Evolutionary conservation across 2,113 vertebrate species (phyloP).

Genomic region (Nothoprocta perdicaria): DNA sequence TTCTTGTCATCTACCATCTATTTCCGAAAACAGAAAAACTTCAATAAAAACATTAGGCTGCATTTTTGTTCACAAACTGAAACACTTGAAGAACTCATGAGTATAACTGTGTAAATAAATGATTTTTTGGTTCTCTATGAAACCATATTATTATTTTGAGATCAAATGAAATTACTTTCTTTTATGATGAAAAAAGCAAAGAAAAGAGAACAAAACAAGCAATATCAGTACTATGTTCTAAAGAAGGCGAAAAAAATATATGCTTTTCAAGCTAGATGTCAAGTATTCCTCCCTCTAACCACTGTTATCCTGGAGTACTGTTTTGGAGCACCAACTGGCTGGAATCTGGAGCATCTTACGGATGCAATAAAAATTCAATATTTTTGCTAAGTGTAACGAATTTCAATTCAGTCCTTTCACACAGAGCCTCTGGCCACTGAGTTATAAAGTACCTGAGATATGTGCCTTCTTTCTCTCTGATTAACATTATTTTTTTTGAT

Average conservation of each 20-base stretch:
- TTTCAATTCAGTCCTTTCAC: neutral
- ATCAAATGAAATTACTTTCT: neutral
- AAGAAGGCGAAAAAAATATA: neutral
- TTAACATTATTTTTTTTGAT: neutral
- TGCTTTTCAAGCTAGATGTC: neutral
- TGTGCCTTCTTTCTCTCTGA: neutral
- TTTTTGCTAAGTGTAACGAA: neutral
- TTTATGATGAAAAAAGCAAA: neutral
- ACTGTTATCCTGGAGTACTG: neutral
- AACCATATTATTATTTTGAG: neutral
- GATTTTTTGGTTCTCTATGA: neutral
- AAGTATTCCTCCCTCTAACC: neutral
- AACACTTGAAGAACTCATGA: neutral
- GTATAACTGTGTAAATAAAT: neutral
- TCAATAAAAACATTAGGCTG: constrained; percentile 1
- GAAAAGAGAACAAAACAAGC: neutral
- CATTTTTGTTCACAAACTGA: constrained; percentile 48
- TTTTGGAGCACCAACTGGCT: neutral
- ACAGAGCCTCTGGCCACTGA: neutral
- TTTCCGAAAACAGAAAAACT: constrained; percentile 51
- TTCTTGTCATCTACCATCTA: constrained; percentile 59
- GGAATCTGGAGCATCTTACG: neutral
- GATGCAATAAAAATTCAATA: neutral
- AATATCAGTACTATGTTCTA: neutral
- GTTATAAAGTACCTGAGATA: neutral